These are phyloP conservation scores for Spheniscus mendiculus DNA, from an alignment of 2,113 vertebrate species.

Conservation along the genomic window DNA sequence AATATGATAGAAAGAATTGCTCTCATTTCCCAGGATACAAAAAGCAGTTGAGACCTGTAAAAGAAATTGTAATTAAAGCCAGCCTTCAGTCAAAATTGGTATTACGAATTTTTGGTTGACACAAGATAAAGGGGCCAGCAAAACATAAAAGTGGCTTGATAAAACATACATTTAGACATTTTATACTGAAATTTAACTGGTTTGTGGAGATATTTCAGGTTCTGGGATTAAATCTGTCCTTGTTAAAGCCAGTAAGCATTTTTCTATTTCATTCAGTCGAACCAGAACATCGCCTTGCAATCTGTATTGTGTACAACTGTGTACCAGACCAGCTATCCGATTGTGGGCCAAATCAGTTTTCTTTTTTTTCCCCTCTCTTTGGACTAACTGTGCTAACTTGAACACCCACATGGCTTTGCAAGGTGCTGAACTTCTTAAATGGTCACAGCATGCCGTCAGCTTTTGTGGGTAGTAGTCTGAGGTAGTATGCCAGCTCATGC, in stretches of 20 bases:
- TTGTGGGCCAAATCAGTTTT: not conserved
- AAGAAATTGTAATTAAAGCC: conserved; percentile 67
- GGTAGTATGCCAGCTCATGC: not conserved
- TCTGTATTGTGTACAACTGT: not conserved
- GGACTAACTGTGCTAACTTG: not conserved
- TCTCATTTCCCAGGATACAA: conserved; percentile 52
- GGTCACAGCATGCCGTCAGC: not conserved
- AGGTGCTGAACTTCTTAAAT: not conserved
- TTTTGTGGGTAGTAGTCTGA: not conserved
- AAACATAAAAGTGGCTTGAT: conserved; percentile 70
- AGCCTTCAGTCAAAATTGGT: conserved; percentile 37
- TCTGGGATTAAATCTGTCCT: not conserved
- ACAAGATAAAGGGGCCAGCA: conserved; percentile 48
- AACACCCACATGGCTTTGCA: not conserved
- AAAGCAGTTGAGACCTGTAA: conserved; percentile 66
- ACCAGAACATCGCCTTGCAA: not conserved
- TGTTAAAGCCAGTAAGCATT: conserved; percentile 16
- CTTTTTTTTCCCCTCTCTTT: not conserved
- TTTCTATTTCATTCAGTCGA: not conserved
- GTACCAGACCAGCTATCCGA: not conserved
- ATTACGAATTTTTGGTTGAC: conserved; percentile 68
- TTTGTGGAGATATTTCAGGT: not conserved
- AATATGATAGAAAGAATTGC: conserved; percentile 56
- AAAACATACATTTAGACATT: conserved; percentile 51
- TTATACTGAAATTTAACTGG: conserved; percentile 48